Base-by-base conservation (phyloP, 1,140 invertebrate genomes). In the Heliothis subflexa region DNA sequence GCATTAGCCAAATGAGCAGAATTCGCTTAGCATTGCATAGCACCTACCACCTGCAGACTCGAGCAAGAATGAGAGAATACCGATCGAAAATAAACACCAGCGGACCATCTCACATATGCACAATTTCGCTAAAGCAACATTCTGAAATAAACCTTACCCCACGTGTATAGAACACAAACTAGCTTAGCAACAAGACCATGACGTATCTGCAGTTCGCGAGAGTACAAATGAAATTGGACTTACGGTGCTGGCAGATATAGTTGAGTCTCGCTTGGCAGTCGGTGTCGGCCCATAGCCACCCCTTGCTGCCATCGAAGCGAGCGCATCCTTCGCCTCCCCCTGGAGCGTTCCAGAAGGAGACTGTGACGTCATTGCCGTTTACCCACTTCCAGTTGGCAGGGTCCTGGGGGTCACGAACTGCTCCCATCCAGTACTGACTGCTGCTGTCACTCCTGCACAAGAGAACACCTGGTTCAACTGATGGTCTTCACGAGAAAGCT, bases 381-480 rank as follows among this genome's bases (percentile, higher is more conserved):
- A 97, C 95, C 98, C 98, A 99, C 87, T 98, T 97, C 98, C 98
- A 99, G 83, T 97, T 97, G 77, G 96, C 97, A 5, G 96, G 94
- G 89, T 98, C 97, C 75, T 96, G 96, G 16, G 96, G 96, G 88
- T 99, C 98, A 13, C 98, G 95, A 0, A 98, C 96, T 0, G 98
- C 98, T 0, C 98, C 98, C 96, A 99, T 97, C 98, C 98, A 99
- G 88, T 99, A 99, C 85, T 99, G 98, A 59, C 98, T 98, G 85
- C 97, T 98, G 1, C 97, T 97, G 91, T 99, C 98, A 89, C 97
- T 98, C 82, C 98, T 97, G 92, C 61, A 86, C 68, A 86, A 87
- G 54, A 73, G 50, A 66, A 50, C 52, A 21, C 12, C 11, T 28
- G 21, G 21, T 59, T 59, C 18, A 55, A 18, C 18, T 55, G 54